Evolutionary conservation across 2,888 invertebrate species (phyloP), one percentile per base, ranked within the genome.

Genomic region (Stictocephala bisonia): DNA sequence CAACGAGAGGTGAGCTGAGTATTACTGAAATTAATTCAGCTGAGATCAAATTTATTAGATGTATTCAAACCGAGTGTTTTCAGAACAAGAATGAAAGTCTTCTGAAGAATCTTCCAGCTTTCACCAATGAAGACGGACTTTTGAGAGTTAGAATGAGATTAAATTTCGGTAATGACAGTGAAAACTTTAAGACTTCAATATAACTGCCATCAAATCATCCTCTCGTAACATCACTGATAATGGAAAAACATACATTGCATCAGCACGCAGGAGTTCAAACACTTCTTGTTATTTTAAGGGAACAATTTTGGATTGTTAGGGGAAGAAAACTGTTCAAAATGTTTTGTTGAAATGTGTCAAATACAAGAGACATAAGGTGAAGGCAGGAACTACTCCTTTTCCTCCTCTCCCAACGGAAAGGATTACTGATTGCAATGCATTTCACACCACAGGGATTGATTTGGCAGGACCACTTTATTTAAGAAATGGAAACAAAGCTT

Each of bases 401-500:
- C 75, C 80, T 9, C 77, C 81, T 4, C 76, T 83, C 15, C 82
- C 82, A 6, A 22, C 74, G 9, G 77, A 82, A 74, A 75, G 82
- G 13, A 78, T 82, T 2, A 75, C 76, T 9, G 75, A 79, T 67
- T 79, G 80, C 6, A 40, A 70, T 3, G 74, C 77, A 13, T 82
- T 82, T 78, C 80, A 82, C 66, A 71, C 80, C 2, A 77, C 76
- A 0, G 83, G 82, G 4, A 75, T 83, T 0, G 83, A 84, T 74
- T 78, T 84, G 40, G 75, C 77, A 4, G 74, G 75, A 1, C 71
- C 75, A 15, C 29, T 77, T 3, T 76, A 67, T 56, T 20, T 76
- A 9, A 70, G 50, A 22, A 60, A 58, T 66, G 72, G 72, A 11
- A 11, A 70, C 18, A 81, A 82, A 56, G 79, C 75, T 3, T 84